Base-by-base conservation (phyloP, 2,888 invertebrate species). In the Heteromurus nitidus region DNA sequence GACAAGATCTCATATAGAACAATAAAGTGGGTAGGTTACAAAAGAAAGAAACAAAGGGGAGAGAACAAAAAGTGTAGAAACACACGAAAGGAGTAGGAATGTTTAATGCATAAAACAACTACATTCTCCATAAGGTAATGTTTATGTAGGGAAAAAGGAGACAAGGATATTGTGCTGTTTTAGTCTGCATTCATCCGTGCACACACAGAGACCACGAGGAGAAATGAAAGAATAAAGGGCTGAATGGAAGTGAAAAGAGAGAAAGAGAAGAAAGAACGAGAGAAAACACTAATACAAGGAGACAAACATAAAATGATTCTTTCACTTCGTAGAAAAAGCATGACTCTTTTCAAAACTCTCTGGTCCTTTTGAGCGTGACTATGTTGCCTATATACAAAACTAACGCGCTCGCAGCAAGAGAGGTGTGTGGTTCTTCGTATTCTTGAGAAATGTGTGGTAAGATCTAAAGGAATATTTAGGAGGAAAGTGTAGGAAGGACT, bases 1-100 rank as follows among this genome's bases (percentile, higher is more conserved):
- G 75, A 67, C 74, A 74, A 65, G 53, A 53, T 64, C 53, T 31
- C 3, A n/a, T 18, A n/a, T n/a, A n/a, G n/a, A n/a, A n/a, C n/a
- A n/a, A 20, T 1, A 26, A 68, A n/a, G 30, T 26, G 47, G 36
- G 28, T 24, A 22, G 16, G 42, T n/a, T 55, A 24, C 31, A 16
- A 70, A 20, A 18, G 13, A 20, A 70, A 24, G 18, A 13, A 13
- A 67, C 9, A 11, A 67, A 47, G 18, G 24, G 26, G n/a, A 11
- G 13, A 60, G 13, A 64, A 64, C 16, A 36, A 64, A 30, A 36
- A 22, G 20, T 13, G 13, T 36, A 18, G 58, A 5, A 58, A 58
- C 13, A n/a, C n/a, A 28, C n/a, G 7, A 58, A 58, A 28, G 28
- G 16, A 58, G 28, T 58, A 13, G 5, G 50, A 7, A 50, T 50